Evolutionary conservation across 2,888 invertebrate genomes (phyloP).

Genomic region (Papilio demoleus): DNA sequence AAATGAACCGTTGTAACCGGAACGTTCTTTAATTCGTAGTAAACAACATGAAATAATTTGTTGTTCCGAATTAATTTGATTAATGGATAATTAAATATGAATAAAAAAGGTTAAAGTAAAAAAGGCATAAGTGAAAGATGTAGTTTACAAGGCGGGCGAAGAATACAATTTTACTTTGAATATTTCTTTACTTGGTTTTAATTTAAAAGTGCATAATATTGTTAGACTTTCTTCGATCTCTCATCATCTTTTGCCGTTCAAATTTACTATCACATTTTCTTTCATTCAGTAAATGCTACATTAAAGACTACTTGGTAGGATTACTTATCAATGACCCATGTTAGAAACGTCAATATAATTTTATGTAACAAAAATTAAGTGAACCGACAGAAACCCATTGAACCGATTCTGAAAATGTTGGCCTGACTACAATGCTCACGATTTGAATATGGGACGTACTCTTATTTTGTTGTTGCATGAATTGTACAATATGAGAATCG

Average conservation of each 20-base stretch:
- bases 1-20: slow-evolving; percentile 46
- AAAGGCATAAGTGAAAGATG: no score
- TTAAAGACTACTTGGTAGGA: no score
- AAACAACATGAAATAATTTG: slow-evolving; percentile 37
- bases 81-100: slow-evolving; percentile 31
- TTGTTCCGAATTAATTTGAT: slow-evolving; percentile 26
- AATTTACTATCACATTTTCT: background rate
- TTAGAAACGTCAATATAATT: no score
- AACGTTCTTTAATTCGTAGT: slow-evolving; percentile 42
- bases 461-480: slow-evolving; percentile 31
- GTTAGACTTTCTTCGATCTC: background rate
- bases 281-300: no score
- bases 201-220: background rate
- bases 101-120: background rate
- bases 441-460: slow-evolving; percentile 23
- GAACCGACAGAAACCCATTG: background rate
- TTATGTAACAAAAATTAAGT: background rate
- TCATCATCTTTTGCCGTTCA: background rate
- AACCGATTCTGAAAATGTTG: background rate
- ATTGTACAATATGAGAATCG: slow-evolving; percentile 29
- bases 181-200: background rate
- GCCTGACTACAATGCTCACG: background rate
- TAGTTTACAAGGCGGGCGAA: background rate
- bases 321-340: no score
- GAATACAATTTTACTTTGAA: background rate